Conservation (phyloP, 2,797 vertebrate genomes). For the Cyclopterus lumpus region DNA sequence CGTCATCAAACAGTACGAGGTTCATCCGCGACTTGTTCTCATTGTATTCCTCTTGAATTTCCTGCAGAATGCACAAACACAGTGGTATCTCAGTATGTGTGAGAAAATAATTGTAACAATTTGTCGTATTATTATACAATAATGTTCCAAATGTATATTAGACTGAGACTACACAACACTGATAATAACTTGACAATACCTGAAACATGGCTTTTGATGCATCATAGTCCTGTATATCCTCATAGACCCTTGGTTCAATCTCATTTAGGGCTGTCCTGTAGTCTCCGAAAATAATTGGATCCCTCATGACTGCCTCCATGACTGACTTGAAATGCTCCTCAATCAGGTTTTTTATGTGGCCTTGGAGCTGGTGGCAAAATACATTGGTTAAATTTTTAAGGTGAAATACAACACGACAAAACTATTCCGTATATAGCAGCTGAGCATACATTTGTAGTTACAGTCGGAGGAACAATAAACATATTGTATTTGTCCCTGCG, state of each 20-base stretch:
- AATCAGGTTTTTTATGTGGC: constrained; percentile 84
- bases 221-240: constrained; percentile 95
- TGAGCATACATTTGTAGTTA: constrained; percentile 5
- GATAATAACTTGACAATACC: constrained; percentile 73
- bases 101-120: neutral
- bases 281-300: constrained; percentile 96
- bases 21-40: constrained; percentile 90
- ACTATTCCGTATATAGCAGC: neutral
- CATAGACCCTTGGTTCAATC: constrained; percentile 89
- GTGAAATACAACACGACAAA: neutral
- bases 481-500: neutral
- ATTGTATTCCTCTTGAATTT: constrained; percentile 95
- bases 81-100: neutral
- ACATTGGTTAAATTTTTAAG: neutral
- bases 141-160: neutral
- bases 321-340: constrained; percentile 85
- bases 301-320: constrained; percentile 86
- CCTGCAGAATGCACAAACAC: constrained; percentile 77
- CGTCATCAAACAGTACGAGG: constrained; percentile 94
- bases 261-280: constrained; percentile 90
- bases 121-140: neutral
- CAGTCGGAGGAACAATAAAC: constrained; percentile 6
- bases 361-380: constrained; percentile 86
- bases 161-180: neutral
- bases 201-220: constrained; percentile 93